phyloP scores from a whole-genome alignment of 1,140 invertebrate genomes.

The Solenopsis fugax region DNA sequence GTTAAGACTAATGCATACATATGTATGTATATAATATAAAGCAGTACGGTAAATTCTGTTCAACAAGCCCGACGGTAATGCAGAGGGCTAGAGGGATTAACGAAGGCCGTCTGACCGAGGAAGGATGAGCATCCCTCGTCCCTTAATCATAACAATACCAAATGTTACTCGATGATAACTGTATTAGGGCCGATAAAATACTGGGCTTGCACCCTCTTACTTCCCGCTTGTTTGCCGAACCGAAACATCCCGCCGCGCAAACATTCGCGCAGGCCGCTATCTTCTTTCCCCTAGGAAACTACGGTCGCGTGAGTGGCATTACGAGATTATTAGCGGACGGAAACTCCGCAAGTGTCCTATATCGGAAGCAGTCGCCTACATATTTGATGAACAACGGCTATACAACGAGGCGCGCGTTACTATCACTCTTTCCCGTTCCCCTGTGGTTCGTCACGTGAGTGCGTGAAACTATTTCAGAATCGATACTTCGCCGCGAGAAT shows the following conservation, averaged over 20 bases:
- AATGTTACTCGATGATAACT: slow-evolving; percentile 58
- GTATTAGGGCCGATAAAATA: slow-evolving; percentile 58
- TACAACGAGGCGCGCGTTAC: slow-evolving; percentile 69
- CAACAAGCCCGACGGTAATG: slow-evolving; percentile 3
- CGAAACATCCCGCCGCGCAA: slow-evolving; percentile 50
- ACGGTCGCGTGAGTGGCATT: slow-evolving; percentile 55
- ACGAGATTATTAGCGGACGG: slow-evolving; percentile 62
- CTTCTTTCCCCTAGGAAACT: slow-evolving; percentile 69
- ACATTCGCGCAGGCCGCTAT: slow-evolving; percentile 41
- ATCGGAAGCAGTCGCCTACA: slow-evolving; percentile 73
- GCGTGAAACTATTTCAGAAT: slow-evolving; percentile 75
- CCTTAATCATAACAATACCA: slow-evolving; percentile 60
- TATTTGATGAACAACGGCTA: slow-evolving; percentile 77
- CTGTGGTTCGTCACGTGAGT: slow-evolving; percentile 67
- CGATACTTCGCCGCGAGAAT: slow-evolving; percentile 76
- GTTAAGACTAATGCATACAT: neutral
- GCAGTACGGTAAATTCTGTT: neutral
- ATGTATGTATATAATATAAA: neutral
- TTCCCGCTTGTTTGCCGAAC: slow-evolving; percentile 45
- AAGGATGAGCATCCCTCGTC: neutral
- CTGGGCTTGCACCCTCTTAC: slow-evolving; percentile 20
- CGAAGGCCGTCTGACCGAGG: slow-evolving; percentile 5
- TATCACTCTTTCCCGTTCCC: slow-evolving; percentile 70
- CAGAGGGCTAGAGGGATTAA: slow-evolving; percentile 38
- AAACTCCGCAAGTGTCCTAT: slow-evolving; percentile 66